Base-by-base conservation (phyloP, 64 coral and sea anemone species). In the Astreopora myriophthalma region DNA sequence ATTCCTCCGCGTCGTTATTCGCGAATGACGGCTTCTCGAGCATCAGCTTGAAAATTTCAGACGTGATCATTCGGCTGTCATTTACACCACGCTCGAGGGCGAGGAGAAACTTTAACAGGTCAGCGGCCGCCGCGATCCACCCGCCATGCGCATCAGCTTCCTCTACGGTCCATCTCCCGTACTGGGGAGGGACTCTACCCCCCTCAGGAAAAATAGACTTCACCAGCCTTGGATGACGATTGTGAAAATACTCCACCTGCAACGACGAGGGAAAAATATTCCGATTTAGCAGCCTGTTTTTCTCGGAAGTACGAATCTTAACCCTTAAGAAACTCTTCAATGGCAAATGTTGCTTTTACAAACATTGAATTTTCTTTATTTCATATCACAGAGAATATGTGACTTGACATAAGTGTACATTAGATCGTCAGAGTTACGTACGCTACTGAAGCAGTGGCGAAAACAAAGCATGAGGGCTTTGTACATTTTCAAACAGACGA, bases 81-180 rank as follows among this genome's bases (percentile, higher is more conserved):
- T 23, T 83, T 2, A 65, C 55, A 64, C 79, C 79, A 6, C 23
- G n/a, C 31, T 83, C 79, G 10, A 83, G 9, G 22, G 79, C 19
- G 20, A 64, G 79, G 3, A 65, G 57, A 38, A 83, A 83, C 32
- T 37, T 39, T 11, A 83, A n/a, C 6, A 83, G 19, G 0, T 83
- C 79, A 64, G n/a, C 52, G 38, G 79, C 57, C 2, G 79, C 14
- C 8, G 79, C 52, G 1, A 64, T 38, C 79, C 79, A 83, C 31
- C 79, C 79, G 52, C 79, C 79, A 63, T 83, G 79, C 20, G 79
- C 79, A 64, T 83, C 79, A 62, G 79, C 79, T n/a, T 83, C 55
- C 34, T 83, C 57, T 61, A 83, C 65, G 19, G 79, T 83, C 79
- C 79, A 83, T 57, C 79, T 83, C n/a, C 79, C 79, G 22, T 83